Evolutionary conservation across 1,140 invertebrate genomes (phyloP).

Genomic region (Chelonus insularis): DNA sequence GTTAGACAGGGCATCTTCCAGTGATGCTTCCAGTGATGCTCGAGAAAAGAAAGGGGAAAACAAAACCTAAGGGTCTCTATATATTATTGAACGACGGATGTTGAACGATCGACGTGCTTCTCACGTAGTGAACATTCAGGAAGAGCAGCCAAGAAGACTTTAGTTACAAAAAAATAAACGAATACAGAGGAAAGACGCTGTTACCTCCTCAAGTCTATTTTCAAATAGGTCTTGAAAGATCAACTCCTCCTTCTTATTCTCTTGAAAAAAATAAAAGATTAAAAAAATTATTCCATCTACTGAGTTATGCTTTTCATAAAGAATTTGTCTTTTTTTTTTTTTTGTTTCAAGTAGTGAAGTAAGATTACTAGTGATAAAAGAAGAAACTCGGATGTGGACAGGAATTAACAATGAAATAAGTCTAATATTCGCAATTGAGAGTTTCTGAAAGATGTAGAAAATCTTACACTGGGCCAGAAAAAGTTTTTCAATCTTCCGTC

Average conservation of each 20-base stretch:
- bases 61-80: conserved; percentile 44
- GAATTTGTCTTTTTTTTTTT: no score
- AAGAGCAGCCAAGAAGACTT: conserved; percentile 36
- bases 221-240: background rate
- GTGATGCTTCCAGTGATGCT: background rate
- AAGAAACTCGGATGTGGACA: no score
- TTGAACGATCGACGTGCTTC: conserved; percentile 55
- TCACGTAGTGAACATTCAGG: conserved; percentile 52
- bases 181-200: background rate
- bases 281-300: no score
- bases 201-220: background rate
- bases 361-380: background rate
- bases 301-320: no score
- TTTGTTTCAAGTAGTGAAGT: no score
- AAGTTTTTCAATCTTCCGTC: conserved; percentile 55
- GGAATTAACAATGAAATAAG: background rate
- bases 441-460: background rate
- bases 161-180: background rate
- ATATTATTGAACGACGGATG: conserved; percentile 56
- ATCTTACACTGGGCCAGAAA: background rate
- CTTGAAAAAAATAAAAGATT: background rate
- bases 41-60: conserved; percentile 25
- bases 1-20: background rate
- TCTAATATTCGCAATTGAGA: background rate
- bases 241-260: no score